Evolutionary conservation across 1,140 invertebrate genomes (phyloP), one percentile per base, ranked within the genome.

Genomic region (Gonioctena quinquepunctata): DNA sequence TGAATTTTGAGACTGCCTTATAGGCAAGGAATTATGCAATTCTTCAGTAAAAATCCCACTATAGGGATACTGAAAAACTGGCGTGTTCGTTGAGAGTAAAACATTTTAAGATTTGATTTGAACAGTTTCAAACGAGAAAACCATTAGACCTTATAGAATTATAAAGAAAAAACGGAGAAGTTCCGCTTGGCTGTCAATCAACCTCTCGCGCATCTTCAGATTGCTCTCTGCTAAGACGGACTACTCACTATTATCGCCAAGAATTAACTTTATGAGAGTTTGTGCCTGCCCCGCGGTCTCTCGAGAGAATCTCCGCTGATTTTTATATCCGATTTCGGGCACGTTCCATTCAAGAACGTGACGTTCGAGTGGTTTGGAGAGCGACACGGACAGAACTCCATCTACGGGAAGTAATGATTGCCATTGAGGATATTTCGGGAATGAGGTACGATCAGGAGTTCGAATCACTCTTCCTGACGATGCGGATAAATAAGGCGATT

Each of bases 251-350:
- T 74, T 75, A 73, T 71, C 59, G 67, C 69, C 67, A 61, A 66
- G 70, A 73, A 77, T 77, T 77, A 77, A 76, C 64, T 75, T 77
- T 75, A 77, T 73, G 67, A 69, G 71, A 62, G 71, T 64, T 71
- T 69, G 27, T 26, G 61, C 52, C 33, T 25, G 56, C 27, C 56
- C 56, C 52, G 42, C 65, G 61, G 59, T 74, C 77, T 76, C 75
- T 72, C 8, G 72, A 19, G 72, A 75, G 75, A 63, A 64, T 73
- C 61, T 48, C 26, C 60, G 60, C 26, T 69, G 74, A 77, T 79
- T 79, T 79, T 79, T 79, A 76, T 79, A 79, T 76, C 76, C 71
- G 76, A 79, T 79, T 79, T 79, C 72, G 66, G 70, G 72, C 76
- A 79, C 77, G 77, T 79, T 76, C 71, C 69, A 68, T 77, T 74